phyloP scores from a whole-genome alignment of 2,888 invertebrate species.

The Nymphalis urticae region DNA sequence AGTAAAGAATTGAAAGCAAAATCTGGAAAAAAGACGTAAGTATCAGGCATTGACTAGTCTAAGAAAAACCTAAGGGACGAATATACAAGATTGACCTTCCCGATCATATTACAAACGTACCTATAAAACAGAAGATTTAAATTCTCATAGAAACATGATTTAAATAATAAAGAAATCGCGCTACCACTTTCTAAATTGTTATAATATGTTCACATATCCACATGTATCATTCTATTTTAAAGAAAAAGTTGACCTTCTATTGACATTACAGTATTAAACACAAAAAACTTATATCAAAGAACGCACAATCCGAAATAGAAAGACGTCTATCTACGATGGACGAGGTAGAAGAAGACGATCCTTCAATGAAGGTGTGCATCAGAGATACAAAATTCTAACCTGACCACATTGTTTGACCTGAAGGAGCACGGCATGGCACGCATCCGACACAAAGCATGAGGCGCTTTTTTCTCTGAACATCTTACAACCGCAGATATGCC shows the following conservation, averaged over 20 bases:
- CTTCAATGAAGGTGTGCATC: conserved; percentile 76
- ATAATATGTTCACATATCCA: neutral
- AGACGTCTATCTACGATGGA: conserved; percentile 91
- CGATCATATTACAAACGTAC: too few species aligned
- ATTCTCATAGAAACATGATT: neutral
- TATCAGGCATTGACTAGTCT: conserved; percentile 24
- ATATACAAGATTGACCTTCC: too few species aligned
- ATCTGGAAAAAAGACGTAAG: conserved; percentile 74
- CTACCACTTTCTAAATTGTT: neutral
- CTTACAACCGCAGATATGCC: neutral
- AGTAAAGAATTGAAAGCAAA: conserved; percentile 66
- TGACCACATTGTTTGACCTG: conserved; percentile 42
- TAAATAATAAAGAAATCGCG: neutral
- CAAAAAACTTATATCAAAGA: conserved; percentile 87
- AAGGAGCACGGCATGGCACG: conserved; percentile 53
- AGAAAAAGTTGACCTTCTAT: conserved; percentile 2
- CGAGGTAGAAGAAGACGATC: conserved; percentile 91
- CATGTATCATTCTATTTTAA: neutral
- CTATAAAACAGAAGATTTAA: neutral
- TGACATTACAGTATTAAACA: conserved; percentile 77
- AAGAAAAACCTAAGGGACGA: neutral
- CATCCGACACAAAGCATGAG: conserved; percentile 47
- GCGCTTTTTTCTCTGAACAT: conserved; percentile 27
- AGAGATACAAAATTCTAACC: conserved; percentile 77
- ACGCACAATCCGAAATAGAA: conserved; percentile 82